These are phyloP conservation scores for Aelia acuminata DNA, from an alignment of 2,888 invertebrate species.

Conservation along the genomic window DNA sequence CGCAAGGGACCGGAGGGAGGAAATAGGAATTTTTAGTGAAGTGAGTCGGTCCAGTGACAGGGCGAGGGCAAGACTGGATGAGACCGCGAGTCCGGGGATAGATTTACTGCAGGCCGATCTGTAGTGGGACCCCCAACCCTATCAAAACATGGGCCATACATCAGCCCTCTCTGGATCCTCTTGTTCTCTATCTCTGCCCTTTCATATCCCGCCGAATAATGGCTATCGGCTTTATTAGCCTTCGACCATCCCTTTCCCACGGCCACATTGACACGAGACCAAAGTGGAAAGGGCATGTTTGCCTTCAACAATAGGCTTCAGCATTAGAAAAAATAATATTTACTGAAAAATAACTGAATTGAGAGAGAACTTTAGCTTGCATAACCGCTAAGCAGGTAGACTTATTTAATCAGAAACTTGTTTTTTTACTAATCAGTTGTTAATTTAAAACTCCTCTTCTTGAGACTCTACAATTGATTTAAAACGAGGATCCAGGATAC, in stretches of 20 bases:
- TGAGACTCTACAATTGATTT: too few relatives aligned
- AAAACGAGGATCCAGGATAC: too few relatives aligned
- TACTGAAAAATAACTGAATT: not conserved
- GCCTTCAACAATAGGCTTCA: not conserved
- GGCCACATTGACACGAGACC: conserved; percentile 10
- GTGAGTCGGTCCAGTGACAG: not conserved
- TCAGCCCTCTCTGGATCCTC: not conserved
- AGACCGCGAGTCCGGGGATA: not conserved
- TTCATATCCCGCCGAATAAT: conserved; percentile 17
- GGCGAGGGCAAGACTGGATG: not conserved
- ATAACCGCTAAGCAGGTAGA: too few relatives aligned
- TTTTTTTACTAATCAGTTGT: too few relatives aligned
- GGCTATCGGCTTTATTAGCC: conserved; percentile 44
- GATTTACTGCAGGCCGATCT: conserved; percentile 21
- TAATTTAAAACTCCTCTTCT: too few relatives aligned
- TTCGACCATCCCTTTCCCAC: conserved; percentile 10
- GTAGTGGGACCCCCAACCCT: not conserved
- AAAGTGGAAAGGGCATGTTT: not conserved
- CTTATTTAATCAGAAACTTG: too few relatives aligned
- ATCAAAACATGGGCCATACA: conserved; percentile 45
- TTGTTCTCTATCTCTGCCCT: conserved; percentile 41
- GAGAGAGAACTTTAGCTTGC: too few relatives aligned
- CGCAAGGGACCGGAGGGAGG: not conserved
- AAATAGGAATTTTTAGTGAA: not conserved
- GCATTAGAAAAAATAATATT: not conserved